Percentiles rank a stretch among this genome's conserved stretches.
These are phyloP conservation scores for Tringa solitaria DNA, from an alignment of 2,113 vertebrate species.

Conservation along the genomic window DNA sequence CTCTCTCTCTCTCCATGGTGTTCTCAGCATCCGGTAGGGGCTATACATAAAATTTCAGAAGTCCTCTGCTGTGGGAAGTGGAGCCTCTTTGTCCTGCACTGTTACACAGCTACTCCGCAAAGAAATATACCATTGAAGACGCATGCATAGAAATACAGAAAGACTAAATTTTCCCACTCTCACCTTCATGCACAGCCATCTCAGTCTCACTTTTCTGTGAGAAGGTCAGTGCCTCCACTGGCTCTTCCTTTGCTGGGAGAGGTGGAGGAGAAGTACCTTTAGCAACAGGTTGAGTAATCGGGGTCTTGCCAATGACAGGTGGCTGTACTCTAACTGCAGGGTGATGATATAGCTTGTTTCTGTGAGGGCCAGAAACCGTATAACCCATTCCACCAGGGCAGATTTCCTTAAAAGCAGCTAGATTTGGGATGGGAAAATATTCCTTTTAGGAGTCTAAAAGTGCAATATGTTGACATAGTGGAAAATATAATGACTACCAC, in stretches of 20 bases:
- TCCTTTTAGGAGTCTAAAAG: slow-evolving; percentile 84
- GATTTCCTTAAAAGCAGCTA: slow-evolving; percentile 98
- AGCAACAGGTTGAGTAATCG: slow-evolving; percentile 83
- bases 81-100: not conserved
- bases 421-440: slow-evolving; percentile 81
- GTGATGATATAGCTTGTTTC: slow-evolving; percentile 85
- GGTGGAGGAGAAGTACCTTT: slow-evolving; percentile 83
- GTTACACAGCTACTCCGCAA: not conserved
- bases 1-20: not conserved
- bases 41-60: not conserved
- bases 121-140: not conserved
- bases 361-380: slow-evolving; percentile 89
- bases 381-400: slow-evolving; percentile 99
- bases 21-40: not conserved
- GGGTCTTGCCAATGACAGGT: slow-evolving; percentile 81
- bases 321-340: slow-evolving; percentile 82
- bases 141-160: slow-evolving; percentile 43
- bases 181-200: slow-evolving; percentile 79
- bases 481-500: slow-evolving; percentile 78
- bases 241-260: slow-evolving; percentile 87
- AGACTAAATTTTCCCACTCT: slow-evolving; percentile 53
- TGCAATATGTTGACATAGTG: slow-evolving; percentile 78
- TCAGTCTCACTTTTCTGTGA: slow-evolving; percentile 82
- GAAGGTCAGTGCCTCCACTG: slow-evolving; percentile 87
- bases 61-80: not conserved